Conservation (phyloP, 1,140 invertebrate genomes). For the Drosophila equinoxialis region DNA sequence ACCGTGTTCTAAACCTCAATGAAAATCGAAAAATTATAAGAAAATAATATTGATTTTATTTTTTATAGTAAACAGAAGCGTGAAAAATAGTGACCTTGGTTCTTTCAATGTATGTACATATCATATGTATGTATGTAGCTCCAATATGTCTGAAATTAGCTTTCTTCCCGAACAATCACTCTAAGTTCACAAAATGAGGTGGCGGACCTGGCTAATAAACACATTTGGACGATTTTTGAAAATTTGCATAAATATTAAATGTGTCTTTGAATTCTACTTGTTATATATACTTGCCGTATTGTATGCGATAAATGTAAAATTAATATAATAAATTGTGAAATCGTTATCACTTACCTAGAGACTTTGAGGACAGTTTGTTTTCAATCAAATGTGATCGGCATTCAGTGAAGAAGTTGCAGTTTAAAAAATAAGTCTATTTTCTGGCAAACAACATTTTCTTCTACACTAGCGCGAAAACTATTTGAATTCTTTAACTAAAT, state of each 20-base stretch:
- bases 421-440: too few species aligned
- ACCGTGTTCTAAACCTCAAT: too few species aligned
- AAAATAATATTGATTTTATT: conserved; percentile 27
- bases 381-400: too few species aligned
- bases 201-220: conserved; percentile 27
- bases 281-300: conserved; percentile 25
- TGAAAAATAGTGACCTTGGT: conserved; percentile 60
- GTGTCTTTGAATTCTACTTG: conserved; percentile 29
- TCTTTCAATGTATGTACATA: conserved; percentile 19
- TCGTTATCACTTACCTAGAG: conserved; percentile 3
- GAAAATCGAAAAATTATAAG: conserved; percentile 33
- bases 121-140: background rate
- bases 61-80: conserved; percentile 77
- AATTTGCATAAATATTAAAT: background rate
- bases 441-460: too few species aligned
- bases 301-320: conserved; percentile 35
- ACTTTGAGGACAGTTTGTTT: background rate
- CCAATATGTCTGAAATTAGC: conserved; percentile 4
- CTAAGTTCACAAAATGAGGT: conserved; percentile 12
- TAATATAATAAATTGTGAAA: conserved; percentile 41
- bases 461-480: too few species aligned
- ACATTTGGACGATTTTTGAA: conserved; percentile 19
- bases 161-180: conserved; percentile 35
- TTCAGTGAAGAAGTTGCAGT: too few species aligned
- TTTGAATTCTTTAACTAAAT: too few species aligned